Conservation (phyloP, 2,113 vertebrate species). For the Rousettus leschenaultii region DNA sequence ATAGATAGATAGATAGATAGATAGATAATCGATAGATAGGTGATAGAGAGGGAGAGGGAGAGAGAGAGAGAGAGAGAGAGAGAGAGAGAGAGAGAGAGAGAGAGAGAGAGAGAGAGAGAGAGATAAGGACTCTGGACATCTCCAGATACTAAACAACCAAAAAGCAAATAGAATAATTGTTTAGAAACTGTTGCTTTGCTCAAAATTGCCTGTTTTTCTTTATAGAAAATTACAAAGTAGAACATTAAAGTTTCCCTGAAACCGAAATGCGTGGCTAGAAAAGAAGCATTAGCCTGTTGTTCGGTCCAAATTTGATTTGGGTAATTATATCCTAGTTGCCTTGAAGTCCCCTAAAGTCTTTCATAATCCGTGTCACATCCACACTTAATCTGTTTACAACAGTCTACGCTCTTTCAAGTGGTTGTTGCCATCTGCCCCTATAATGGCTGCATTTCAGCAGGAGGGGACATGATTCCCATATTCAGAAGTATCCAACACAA, state of each 20-base stretch:
- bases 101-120: too few relatives aligned
- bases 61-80: too few relatives aligned
- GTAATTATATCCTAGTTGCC: constrained; percentile 55
- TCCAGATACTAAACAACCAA: not conserved
- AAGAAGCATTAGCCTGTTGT: constrained; percentile 24
- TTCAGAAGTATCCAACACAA: not conserved
- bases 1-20: too few relatives aligned
- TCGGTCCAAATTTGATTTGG: constrained; percentile 58
- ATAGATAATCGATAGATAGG: too few relatives aligned
- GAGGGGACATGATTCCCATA: not conserved
- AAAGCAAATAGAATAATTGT: not conserved
- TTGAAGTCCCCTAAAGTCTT: constrained; percentile 51
- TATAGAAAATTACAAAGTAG: not conserved
- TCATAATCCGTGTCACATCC: constrained; percentile 50
- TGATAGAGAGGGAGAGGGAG: too few relatives aligned
- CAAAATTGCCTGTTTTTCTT: not conserved
- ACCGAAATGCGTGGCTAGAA: constrained; percentile 33
- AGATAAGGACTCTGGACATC: not conserved
- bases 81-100: too few relatives aligned
- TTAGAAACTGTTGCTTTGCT: not conserved
- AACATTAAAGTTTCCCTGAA: constrained; percentile 13
- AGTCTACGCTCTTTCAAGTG: constrained; percentile 38
- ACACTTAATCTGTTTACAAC: constrained; percentile 52
- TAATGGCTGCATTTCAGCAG: constrained; percentile 38
- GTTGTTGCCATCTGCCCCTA: constrained; percentile 40